These are phyloP conservation scores for Matsumurasca onukii DNA, from an alignment of 1,140 invertebrate species.

Conservation along the genomic window DNA sequence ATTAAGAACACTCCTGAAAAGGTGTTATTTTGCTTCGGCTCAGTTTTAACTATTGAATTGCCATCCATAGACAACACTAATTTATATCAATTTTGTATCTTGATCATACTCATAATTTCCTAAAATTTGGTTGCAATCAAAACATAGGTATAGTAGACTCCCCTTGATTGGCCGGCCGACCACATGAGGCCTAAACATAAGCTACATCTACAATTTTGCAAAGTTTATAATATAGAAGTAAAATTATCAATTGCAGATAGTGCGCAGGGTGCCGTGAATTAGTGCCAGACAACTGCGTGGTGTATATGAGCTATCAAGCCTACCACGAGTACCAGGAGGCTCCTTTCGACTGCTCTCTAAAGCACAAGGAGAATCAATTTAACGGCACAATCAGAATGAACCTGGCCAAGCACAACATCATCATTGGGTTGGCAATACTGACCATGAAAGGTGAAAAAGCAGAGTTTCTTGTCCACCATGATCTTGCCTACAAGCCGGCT, in stretches of 20 bases:
- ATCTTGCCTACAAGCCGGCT: slow-evolving; percentile 66
- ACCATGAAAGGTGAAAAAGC: slow-evolving; percentile 67
- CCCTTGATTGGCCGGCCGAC: too few relatives aligned
- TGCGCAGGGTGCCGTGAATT: slow-evolving; percentile 54
- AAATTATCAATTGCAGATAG: slow-evolving; percentile 23
- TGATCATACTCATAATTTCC: not conserved
- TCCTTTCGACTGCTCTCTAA: slow-evolving; percentile 69
- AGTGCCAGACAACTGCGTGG: slow-evolving; percentile 56
- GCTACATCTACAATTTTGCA: not conserved
- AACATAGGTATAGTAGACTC: too few relatives aligned
- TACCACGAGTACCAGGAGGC: slow-evolving; percentile 67
- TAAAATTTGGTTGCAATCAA: too few relatives aligned
- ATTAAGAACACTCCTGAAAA: not conserved
- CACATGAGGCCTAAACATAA: not conserved
- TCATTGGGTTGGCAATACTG: slow-evolving; percentile 62
- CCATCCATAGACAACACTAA: too few relatives aligned
- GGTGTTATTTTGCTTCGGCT: not conserved
- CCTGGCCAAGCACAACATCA: slow-evolving; percentile 53
- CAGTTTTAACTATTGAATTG: too few relatives aligned
- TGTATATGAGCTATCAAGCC: slow-evolving; percentile 66
- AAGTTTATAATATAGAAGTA: not conserved
- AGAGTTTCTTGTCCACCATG: slow-evolving; percentile 63
- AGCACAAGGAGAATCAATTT: slow-evolving; percentile 47
- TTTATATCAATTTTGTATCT: not conserved
- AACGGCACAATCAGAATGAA: slow-evolving; percentile 45